Percentiles rank a stretch among this genome's conserved stretches.
phyloP scores from a whole-genome alignment of 2,888 invertebrate genomes.

The Megalurothrips usitatus region DNA sequence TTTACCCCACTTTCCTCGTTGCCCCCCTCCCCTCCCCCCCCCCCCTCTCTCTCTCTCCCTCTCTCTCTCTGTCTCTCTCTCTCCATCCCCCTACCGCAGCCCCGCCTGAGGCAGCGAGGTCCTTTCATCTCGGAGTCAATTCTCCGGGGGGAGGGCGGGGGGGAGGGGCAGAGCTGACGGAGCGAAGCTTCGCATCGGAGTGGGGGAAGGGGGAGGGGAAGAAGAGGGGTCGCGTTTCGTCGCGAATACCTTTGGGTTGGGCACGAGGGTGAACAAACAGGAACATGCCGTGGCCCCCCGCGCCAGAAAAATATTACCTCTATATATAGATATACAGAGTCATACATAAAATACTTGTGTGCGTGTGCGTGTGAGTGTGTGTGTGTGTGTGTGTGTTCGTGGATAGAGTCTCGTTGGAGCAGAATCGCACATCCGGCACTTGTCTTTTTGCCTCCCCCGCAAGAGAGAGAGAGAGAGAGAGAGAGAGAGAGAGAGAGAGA shows the following conservation, averaged over 20 bases:
- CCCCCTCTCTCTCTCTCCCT: background rate
- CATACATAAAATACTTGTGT: too few species aligned
- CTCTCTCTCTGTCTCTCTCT: background rate
- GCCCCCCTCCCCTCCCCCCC: background rate
- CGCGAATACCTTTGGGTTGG: background rate
- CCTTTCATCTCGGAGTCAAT: slow-evolving; percentile 14
- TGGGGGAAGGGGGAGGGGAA: background rate
- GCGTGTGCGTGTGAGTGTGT: too few species aligned
- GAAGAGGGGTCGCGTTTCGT: background rate
- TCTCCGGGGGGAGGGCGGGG: background rate
- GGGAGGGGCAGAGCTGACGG: background rate
- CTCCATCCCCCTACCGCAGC: background rate
- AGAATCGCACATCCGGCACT: too few species aligned
- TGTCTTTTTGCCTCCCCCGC: too few species aligned
- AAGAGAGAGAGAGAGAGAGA: too few species aligned
- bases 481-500: background rate
- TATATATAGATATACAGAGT: too few species aligned
- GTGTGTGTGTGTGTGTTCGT: too few species aligned
- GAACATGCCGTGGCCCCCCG: too few species aligned
- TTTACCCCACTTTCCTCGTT: background rate
- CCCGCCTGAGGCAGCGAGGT: background rate
- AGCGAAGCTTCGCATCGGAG: background rate
- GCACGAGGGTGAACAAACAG: background rate
- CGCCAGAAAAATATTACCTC: too few species aligned
- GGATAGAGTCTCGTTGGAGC: too few species aligned